A percentile compares a stretch with the other conserved stretches of the same genome.
Evolutionary conservation across 2,797 vertebrate genomes (phyloP).

Genomic region (Pseudopleuronectes americanus): DNA sequence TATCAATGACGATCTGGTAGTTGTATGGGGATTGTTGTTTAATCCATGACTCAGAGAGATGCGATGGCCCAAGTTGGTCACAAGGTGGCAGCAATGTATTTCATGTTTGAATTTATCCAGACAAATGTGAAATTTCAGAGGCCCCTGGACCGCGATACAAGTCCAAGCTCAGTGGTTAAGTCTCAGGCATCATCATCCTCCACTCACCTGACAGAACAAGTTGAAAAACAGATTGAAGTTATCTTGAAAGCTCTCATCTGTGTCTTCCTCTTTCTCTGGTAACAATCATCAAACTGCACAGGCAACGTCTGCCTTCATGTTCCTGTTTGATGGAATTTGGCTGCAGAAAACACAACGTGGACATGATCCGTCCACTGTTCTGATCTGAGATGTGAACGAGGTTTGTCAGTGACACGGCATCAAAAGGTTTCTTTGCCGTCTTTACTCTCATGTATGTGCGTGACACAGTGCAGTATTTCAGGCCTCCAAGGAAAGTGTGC

Average conservation of each 20-base stretch:
- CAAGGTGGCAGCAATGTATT: conserved; percentile 35
- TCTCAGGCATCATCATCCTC: background rate
- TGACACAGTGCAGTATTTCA: conserved; percentile 16
- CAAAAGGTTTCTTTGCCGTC: conserved; percentile 42
- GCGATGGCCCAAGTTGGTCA: conserved; percentile 23
- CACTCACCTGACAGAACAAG: conserved; percentile 4
- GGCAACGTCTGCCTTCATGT: background rate
- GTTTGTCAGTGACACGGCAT: conserved; percentile 57
- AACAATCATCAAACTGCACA: conserved; percentile 26
- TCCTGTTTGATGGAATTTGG: conserved; percentile 25
- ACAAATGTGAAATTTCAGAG: no score
- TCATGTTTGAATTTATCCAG: no score
- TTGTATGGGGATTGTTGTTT: background rate
- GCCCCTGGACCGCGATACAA: no score
- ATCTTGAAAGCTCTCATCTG: conserved; percentile 1
- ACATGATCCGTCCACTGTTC: conserved; percentile 25
- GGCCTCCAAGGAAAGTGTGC: conserved; percentile 11
- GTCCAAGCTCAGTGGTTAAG: no score
- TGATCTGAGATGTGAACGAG: conserved; percentile 34
- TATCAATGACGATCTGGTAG: background rate
- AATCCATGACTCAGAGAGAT: background rate
- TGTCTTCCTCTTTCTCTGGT: background rate
- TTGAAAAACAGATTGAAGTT: background rate
- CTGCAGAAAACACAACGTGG: conserved; percentile 24
- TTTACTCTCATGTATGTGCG: conserved; percentile 45